phyloP scores from a whole-genome alignment of 2,797 vertebrate genomes.

The Lagorchestes hirsutus region DNA sequence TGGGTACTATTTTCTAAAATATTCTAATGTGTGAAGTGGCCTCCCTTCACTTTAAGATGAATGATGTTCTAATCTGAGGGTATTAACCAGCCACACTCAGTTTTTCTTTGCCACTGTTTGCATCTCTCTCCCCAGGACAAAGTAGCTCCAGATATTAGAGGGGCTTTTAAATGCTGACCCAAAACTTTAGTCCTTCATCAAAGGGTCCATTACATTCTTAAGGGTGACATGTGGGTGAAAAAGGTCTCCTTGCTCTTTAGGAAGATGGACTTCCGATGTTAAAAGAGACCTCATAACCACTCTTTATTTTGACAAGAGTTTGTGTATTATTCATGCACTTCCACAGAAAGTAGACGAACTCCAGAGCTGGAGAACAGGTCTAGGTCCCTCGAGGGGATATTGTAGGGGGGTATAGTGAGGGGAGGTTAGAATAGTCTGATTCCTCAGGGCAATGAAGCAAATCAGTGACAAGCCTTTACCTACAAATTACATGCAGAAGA shows the following conservation, averaged over 20 bases:
- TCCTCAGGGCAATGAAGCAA: not conserved
- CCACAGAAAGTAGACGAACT: not conserved
- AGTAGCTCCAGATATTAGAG: conserved; percentile 72
- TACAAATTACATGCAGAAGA: not conserved
- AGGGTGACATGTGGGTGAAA: conserved; percentile 38
- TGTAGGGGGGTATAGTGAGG: not conserved
- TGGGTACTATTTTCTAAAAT: conserved; percentile 82
- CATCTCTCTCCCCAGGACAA: conserved; percentile 56
- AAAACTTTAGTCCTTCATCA: conserved; percentile 38
- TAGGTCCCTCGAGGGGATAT: not conserved
- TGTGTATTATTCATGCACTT: conserved; percentile 22
- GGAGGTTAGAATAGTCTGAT: not conserved
- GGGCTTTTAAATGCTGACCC: conserved; percentile 65
- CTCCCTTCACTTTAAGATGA: conserved; percentile 74
- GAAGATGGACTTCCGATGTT: conserved; percentile 50
- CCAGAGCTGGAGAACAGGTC: not conserved
- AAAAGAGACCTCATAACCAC: conserved; percentile 40
- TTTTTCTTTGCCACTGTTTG: conserved; percentile 66
- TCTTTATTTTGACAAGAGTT: conserved; percentile 40
- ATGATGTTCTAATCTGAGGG: conserved; percentile 74
- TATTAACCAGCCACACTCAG: conserved; percentile 73
- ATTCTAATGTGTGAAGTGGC: conserved; percentile 75
- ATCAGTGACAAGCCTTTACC: not conserved
- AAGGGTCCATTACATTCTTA: conserved; percentile 66
- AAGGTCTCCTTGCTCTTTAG: conserved; percentile 56